Base-by-base conservation (phyloP, 2,113 vertebrate species). In the Hippolais icterina region DNA sequence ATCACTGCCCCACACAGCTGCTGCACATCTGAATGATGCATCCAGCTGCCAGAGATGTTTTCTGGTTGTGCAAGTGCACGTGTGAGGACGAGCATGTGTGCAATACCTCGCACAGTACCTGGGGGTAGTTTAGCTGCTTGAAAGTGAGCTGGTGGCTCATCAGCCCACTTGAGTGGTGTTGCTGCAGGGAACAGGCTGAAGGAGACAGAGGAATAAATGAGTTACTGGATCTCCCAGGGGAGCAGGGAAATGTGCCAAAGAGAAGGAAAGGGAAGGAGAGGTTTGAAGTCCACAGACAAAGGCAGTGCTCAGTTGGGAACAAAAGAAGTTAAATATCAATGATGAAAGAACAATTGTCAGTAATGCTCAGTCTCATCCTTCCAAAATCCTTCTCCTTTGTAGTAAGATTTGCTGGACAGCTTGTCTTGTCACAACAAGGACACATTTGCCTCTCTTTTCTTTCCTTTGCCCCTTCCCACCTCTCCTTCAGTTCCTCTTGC, bases 311-410 rank as follows among this genome's bases (percentile, higher is more conserved):
- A 24, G 15, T 11, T 92, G 83, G 76, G 92, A 94, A 94, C 2
- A 12, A 89, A 80, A 65, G 33, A 80, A 57, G n/a, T 92, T 71
- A 75, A 96, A 64, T 82, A 92, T 72, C 86, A 78, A 3, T 83
- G 86, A 83, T 57, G 80, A 82, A 94, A 90, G 88, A 96, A 61
- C 21, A 84, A 69, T 83, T 83, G 59, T 42, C 44, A 35, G 72
- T 56, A 93, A 66, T 33, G 27, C 37, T 90, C 63, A 82, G 72
- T 25, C 23, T 96, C 81, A 74, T 79, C 76, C 78, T 69, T 71
- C 82, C 35, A 87, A 95, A 95, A 64, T 39, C 60, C 89, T 49
- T 72, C 64, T 86, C 49, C 68, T 96, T 94, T 90, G 66, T 56
- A 82, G 49, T 70, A 47, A 63, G 81, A 93, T 65, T 91, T 82